These are phyloP conservation scores for Trematomus bernacchii DNA, from an alignment of 2,797 vertebrate species.

Conservation along the genomic window DNA sequence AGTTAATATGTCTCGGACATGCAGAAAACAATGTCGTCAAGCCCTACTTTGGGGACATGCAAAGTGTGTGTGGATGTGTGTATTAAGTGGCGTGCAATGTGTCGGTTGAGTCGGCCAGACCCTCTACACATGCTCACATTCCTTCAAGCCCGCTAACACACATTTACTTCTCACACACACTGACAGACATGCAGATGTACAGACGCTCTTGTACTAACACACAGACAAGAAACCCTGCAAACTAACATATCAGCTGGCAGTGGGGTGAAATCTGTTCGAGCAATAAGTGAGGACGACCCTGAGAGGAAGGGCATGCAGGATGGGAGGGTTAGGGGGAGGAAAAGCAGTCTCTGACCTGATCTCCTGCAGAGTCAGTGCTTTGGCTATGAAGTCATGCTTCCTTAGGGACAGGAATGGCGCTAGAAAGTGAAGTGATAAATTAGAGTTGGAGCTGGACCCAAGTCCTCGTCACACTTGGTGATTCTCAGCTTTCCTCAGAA, in stretches of 20 bases:
- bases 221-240: conserved; percentile 9
- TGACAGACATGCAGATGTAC: conserved; percentile 34
- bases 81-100: conserved; percentile 48
- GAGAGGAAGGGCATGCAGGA: conserved; percentile 44
- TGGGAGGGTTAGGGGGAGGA: conserved; percentile 1
- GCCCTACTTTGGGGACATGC: conserved; percentile 37
- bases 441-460: conserved; percentile 42
- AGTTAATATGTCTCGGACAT: conserved; percentile 33
- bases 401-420: conserved; percentile 21
- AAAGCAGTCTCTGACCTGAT: conserved; percentile 57
- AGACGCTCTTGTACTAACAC: conserved; percentile 24
- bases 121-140: conserved; percentile 68
- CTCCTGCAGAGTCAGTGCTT: conserved; percentile 54
- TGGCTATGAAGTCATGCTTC: conserved; percentile 62
- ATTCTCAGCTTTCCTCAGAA: conserved; percentile 38
- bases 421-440: conserved; percentile 57
- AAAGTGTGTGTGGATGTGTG: conserved; percentile 44
- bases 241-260: conserved; percentile 37
- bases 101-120: conserved; percentile 56
- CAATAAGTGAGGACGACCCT: conserved; percentile 29
- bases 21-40: conserved; percentile 47
- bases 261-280: conserved; percentile 62
- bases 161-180: conserved; percentile 39
- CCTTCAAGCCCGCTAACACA: conserved; percentile 39
- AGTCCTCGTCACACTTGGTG: conserved; percentile 27